Evolutionary conservation across 2,797 vertebrate species (phyloP), one percentile per base, ranked within the genome.

Genomic region (Arrhamphus sclerolepis): DNA sequence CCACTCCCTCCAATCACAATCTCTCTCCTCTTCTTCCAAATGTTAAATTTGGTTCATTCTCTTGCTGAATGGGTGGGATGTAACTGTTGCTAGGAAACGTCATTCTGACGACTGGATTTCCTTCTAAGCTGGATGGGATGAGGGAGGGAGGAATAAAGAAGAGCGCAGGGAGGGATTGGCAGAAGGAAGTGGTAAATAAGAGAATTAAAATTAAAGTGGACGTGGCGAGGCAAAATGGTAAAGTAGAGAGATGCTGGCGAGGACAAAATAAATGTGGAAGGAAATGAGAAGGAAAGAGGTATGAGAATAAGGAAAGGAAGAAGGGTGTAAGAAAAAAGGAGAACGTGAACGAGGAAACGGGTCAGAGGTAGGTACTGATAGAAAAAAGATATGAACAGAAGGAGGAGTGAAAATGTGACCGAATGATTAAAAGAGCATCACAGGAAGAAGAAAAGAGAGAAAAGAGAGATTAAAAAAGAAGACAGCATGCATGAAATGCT

Each of bases 1-100:
- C 17, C 22, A 13, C 2, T 54, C 24, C 38, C 13, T 18, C 51
- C 51, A 41, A 54, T 54, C 51, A 24, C 34, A 39, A 8, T 26
- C 40, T 28, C 17, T 14, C 19, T 51, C 39, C 50, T 71, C 62
- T 47, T 46, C 55, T 29, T 78, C 72, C 58, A 66, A 72, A 82
- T 56, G 77, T 65, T 22, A 8, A 22, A 72, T 79, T 66, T 1
- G 62, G 34, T 71, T 72, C 42, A 64, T 82, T 66, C 62, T 52
- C 47, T 56, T 46, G 51, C 65, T 56, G 54, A 69, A 78, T 63
- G 56, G 80, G 51, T 24, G 39, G 56, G 67, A 70, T 73, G 53
- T 66, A 50, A 43, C 77, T 82, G 85, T 86, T 89, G 85, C 87
- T 89, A 83, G 83, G 85, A 85, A 71, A 87, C 85, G 65, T 59